Evolutionary conservation across 1,140 invertebrate genomes (phyloP).

Genomic region (Scylla paramamosain): DNA sequence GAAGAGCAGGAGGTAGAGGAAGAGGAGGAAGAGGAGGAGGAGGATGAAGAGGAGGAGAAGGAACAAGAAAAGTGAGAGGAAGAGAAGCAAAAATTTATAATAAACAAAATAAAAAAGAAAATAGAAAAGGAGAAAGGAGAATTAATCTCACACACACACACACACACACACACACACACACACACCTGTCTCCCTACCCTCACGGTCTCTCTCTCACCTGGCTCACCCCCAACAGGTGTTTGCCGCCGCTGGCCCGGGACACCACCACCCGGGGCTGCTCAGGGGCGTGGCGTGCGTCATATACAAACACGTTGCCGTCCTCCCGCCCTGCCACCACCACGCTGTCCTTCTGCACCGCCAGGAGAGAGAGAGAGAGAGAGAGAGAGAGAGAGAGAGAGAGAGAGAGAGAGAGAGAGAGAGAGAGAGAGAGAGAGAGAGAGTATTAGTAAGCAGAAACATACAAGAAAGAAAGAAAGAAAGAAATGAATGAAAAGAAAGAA

Average conservation of each 20-base stretch:
- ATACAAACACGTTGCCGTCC: slow-evolving; percentile 59
- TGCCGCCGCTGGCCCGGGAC: slow-evolving; percentile 4
- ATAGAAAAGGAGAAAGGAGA: background rate
- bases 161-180: too few relatives aligned
- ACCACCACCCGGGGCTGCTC: background rate
- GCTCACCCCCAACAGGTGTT: slow-evolving; percentile 45
- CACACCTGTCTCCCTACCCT: background rate
- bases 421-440: background rate
- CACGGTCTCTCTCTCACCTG: background rate
- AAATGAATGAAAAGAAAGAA: background rate
- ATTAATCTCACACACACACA: background rate
- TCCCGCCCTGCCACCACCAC: slow-evolving; percentile 33
- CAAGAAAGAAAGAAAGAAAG: background rate
- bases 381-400: background rate
- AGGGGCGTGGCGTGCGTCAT: slow-evolving; percentile 12
- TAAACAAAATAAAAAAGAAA: background rate
- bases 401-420: background rate
- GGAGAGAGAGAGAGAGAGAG: background rate
- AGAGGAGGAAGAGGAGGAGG: background rate
- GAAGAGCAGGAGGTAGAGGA: background rate
- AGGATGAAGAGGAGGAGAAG: background rate
- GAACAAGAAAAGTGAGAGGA: background rate
- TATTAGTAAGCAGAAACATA: background rate
- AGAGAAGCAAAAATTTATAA: background rate
- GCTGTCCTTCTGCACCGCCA: slow-evolving; percentile 16